Evolutionary conservation across 1,140 invertebrate species (phyloP).

Genomic region (Spodoptera litura): DNA sequence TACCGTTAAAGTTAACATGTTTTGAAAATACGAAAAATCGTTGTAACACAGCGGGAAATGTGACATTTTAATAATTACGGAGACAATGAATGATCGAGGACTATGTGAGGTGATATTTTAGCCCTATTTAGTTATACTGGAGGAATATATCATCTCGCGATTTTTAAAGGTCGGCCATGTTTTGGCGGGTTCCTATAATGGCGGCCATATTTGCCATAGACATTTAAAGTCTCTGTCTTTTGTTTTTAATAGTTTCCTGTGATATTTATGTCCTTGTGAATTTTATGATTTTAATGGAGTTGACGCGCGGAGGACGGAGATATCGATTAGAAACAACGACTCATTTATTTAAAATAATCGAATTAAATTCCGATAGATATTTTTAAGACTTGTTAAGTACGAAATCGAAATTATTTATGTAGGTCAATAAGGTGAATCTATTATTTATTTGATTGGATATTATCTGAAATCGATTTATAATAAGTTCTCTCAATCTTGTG

Average conservation of each 20-base stretch:
- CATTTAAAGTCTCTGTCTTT: neutral
- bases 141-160: no score
- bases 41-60: neutral
- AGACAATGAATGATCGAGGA: no score
- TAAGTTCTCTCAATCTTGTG: neutral
- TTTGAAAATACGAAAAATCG: slow-evolving; percentile 37
- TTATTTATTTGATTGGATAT: neutral
- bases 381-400: neutral
- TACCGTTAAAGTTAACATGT: slow-evolving; percentile 82
- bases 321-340: neutral
- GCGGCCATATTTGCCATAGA: neutral
- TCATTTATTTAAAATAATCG: slow-evolving; percentile 1
- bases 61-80: slow-evolving; percentile 3
- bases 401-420: neutral
- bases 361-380: slow-evolving; percentile 13
- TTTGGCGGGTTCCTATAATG: neutral
- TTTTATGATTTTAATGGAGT: slow-evolving; percentile 2
- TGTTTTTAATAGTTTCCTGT: slow-evolving; percentile 21
- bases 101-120: no score
- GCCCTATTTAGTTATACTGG: no score
- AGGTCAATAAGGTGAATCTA: neutral
- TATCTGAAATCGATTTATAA: neutral
- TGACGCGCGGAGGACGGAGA: neutral
- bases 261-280: slow-evolving; percentile 3
- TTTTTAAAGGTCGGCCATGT: neutral